Evolutionary conservation across 2,797 vertebrate genomes (phyloP), one percentile per base, ranked within the genome.

Genomic region (Gila robusta): DNA sequence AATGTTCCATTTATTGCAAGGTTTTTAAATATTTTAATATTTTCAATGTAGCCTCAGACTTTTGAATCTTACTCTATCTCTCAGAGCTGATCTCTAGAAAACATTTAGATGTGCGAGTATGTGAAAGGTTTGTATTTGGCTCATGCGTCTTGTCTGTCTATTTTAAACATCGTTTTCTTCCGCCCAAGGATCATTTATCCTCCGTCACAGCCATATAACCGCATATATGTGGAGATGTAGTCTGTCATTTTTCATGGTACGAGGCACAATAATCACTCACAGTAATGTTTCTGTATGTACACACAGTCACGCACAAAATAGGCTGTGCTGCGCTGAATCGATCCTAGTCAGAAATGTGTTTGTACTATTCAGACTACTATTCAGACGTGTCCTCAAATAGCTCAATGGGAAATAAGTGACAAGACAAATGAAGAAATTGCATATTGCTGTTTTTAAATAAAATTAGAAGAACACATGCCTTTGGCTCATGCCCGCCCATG

Each of bases 241-340:
- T 52, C 73, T 56, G 66, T 85, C 66, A 85, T 85, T 79, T 79
- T 7, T 85, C 37, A 85, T 35, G 76, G 47, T 56, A 77, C 10
- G 12, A 44, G 76, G 49, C 64, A 70, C 64, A 85, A 71, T 59
- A 47, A 85, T 85, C 64, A 79, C 83, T 85, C 83, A 85, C 76
- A 70, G 64, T 71, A 70, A 79, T 85, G 76, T 79, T 79, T 85
- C 37, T 85, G 67, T 71, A 79, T 70, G 76, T 79, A 79, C 66
- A 71, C 37, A 79, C 66, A 32, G 16, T 71, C 66, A 79, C 52
- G 17, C 62, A 54, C 28, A 77, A 83, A 79, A 84, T 70, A 67
- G 83, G n/a, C 82, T 39, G 59, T 41, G 73, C 59, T 19, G 37
- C 64, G 12, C 8, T 59, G 5, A 79, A 71, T 80, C 32, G 19